Evolutionary conservation across 1,140 invertebrate genomes (phyloP), one percentile per base, ranked within the genome.

Genomic region (Acyrthosiphon pisum): DNA sequence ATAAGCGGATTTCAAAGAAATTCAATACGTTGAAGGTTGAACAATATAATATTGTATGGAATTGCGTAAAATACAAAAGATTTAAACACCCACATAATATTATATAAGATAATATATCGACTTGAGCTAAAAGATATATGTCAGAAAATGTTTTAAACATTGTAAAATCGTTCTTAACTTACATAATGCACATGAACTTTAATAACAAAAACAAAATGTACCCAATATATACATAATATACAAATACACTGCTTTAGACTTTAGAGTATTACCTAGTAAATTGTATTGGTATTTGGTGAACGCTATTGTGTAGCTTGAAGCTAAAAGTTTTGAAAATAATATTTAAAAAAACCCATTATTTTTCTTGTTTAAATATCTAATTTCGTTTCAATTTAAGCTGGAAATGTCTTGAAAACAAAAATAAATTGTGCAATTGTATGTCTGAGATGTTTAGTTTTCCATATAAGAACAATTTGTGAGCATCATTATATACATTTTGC

Each of bases 1-100:
- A 18, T 76, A 76, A 76, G 41, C 23, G 87, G 87, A n/a, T 46
- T 89, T 48, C 44, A 44, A 48, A 48, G 87, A 89, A 89, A 89
- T 46, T 53, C 44, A 20, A 89, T 89, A 46, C 44, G 30, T 2
- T n/a, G 30, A 18, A 76, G 60, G 60, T 76, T 76, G n/a, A 76
- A 76, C 30, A 76, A 76, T n/a, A 76, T 76, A 41, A 76, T n/a
- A 20, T 3, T 76, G 41, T 41, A 76, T 76, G 60, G 14, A n/a
- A 76, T 76, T 76, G 60, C 14, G 30, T 35, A 76, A 76, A 76
- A 76, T 76, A 76, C 4, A 76, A 76, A 76, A 76, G 11, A 76
- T 76, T 76, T n/a, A 76, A n/a, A 76, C n/a, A 76, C 30, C 6
- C 6, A 76, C n/a, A 76, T 35, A 56, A 56, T 56, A 53, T 7